Conservation (phyloP, 2,113 vertebrate species). For the Microtus oregoni region DNA sequence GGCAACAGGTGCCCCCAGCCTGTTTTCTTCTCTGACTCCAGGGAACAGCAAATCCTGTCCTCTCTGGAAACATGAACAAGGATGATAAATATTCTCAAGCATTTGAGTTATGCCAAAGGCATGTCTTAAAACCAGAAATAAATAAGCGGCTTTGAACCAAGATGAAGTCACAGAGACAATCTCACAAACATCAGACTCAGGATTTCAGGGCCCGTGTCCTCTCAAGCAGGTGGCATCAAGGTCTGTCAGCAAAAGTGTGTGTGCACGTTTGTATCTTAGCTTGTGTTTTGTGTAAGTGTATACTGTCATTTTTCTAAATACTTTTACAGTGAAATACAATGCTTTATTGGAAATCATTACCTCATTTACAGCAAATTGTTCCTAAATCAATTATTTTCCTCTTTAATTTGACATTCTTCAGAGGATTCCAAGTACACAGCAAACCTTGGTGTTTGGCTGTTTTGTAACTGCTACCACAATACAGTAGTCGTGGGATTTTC, state of each 20-base stretch:
- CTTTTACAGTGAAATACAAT: not conserved
- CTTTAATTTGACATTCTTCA: not conserved
- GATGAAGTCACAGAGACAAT: constrained; percentile 7
- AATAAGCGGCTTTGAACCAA: constrained; percentile 58
- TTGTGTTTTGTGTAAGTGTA: not conserved
- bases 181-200: not conserved
- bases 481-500: not conserved
- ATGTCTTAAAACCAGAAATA: constrained; percentile 71
- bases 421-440: not conserved
- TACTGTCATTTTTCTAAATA: not conserved
- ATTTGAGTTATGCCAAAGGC: constrained; percentile 64
- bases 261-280: not conserved
- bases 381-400: not conserved
- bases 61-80: constrained; percentile 56
- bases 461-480: not conserved
- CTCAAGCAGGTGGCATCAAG: not conserved
- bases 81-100: constrained; percentile 47
- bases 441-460: not conserved
- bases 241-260: not conserved
- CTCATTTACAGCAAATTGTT: not conserved
- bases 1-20: constrained; percentile 41
- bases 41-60: constrained; percentile 73
- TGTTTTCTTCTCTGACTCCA: not conserved
- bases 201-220: not conserved
- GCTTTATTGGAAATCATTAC: not conserved